Evolutionary conservation across 1,140 invertebrate species (phyloP).

Genomic region (Drepana arcuata): DNA sequence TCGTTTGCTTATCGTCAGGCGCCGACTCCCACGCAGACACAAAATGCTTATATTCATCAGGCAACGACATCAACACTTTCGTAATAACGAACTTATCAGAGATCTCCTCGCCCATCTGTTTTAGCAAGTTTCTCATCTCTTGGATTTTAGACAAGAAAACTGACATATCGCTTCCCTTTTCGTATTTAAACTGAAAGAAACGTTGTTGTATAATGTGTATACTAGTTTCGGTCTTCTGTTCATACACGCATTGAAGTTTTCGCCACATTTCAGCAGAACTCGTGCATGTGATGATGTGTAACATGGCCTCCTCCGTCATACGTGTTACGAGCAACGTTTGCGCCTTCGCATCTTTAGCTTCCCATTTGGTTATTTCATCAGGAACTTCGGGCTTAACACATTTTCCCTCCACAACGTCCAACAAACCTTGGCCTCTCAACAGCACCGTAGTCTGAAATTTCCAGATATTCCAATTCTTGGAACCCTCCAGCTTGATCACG

Average conservation of each 20-base stretch:
- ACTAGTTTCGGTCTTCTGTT: not conserved
- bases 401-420: not conserved
- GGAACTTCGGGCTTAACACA: not conserved
- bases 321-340: not conserved
- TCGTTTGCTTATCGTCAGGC: constrained; percentile 26
- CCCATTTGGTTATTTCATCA: not conserved
- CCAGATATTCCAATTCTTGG: not conserved
- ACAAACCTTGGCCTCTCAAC: not conserved
- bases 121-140: not conserved
- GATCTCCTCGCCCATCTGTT: not conserved
- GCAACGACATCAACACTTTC: not conserved
- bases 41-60: constrained; percentile 3
- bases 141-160: not conserved
- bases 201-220: not conserved
- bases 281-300: not conserved
- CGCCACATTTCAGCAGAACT: not conserved
- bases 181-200: not conserved
- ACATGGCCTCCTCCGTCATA: not conserved
- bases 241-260: not conserved
- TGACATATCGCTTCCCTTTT: not conserved
- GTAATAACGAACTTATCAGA: no score
- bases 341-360: not conserved
- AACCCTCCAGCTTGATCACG: not conserved
- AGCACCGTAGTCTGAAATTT: not conserved
- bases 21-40: no score